Percentiles rank a stretch among this genome's conserved stretches.
These are phyloP conservation scores for Rhinolophus ferrumequinum DNA, from an alignment of 2,113 vertebrate genomes.

Conservation along the genomic window DNA sequence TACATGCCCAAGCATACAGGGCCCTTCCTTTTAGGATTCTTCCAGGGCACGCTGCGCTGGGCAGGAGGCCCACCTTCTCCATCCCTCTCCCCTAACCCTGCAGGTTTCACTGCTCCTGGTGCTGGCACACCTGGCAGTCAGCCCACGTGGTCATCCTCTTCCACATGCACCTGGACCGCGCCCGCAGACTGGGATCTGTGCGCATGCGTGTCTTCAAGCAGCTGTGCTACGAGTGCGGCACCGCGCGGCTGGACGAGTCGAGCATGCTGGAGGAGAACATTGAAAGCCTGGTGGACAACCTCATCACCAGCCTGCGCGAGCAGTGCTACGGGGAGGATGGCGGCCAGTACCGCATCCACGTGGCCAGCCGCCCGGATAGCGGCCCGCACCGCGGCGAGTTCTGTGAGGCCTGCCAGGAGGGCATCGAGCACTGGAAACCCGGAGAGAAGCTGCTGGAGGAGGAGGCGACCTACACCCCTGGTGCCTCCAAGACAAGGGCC, in stretches of 20 bases:
- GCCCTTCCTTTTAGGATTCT: not conserved
- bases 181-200: slow-evolving; percentile 65
- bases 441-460: slow-evolving; percentile 72
- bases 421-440: slow-evolving; percentile 77
- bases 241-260: slow-evolving; percentile 75
- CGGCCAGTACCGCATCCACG: slow-evolving; percentile 49
- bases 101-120: slow-evolving; percentile 85
- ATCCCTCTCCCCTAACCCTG: not conserved
- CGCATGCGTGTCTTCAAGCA: slow-evolving; percentile 84
- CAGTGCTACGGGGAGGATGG: slow-evolving; percentile 85
- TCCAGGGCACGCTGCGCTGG: not conserved
- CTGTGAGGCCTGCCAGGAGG: slow-evolving; percentile 88
- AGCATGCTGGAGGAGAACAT: slow-evolving; percentile 82
- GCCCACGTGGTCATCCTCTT: slow-evolving; percentile 86
- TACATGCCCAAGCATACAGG: not conserved
- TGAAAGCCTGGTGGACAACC: slow-evolving; percentile 85
- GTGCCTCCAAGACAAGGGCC: not conserved
- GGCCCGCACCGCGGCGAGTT: slow-evolving; percentile 82
- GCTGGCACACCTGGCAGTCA: slow-evolving; percentile 86
- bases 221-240: slow-evolving; percentile 83
- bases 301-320: slow-evolving; percentile 87
- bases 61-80: not conserved
- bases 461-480: not conserved
- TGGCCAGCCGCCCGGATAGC: slow-evolving; percentile 38
- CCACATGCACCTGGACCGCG: slow-evolving; percentile 72